Base-by-base conservation (phyloP, 2,888 invertebrate genomes). In the Apodemia zela region DNA sequence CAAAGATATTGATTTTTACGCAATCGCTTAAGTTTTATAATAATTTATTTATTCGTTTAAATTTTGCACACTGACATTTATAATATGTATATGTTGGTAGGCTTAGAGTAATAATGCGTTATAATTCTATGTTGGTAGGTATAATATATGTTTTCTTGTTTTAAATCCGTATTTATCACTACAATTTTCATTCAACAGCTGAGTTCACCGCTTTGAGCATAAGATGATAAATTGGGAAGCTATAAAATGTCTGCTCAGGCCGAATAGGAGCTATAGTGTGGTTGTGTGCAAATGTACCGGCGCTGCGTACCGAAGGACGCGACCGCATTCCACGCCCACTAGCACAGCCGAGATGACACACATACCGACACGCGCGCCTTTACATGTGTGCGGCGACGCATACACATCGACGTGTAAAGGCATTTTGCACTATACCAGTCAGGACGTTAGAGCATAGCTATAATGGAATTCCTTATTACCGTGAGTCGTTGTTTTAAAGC, bases 261-360 rank as follows among this genome's bases (percentile, higher is more conserved):
- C 66, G 70, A 75, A 78, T 75, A 79, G 77, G 77, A 73, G 75
- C 69, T 72, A 18, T 8, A 15, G 79, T 80, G 76, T 77, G 86
- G 76, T 82, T 84, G 84, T 88, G 87, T 88, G 90, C 89, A 88
- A 89, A 88, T 88, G 88, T 87, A 84, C 81, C 82, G 82, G 77
- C 79, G 80, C 79, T 79, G 77, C 82, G 85, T 85, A 84, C 76
- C 87, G 89, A 90, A 90, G 90, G 90, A 90, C 90, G 89, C 82
- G 89, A 82, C 89, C 90, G 89, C 90, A 90, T 90, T 90, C 90
- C 90, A 73, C 76, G 72, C 77, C 81, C 84, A 83, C 85, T 77
- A 82, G 79, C 76, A 83, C 86, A 84, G 71, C 70, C 77, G 78
- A 81, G 81, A 82, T 84, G 87, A 79, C 87, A 85, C 82, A 87